phyloP scores from a whole-genome alignment of 2,797 vertebrate genomes.

The Trachops cirrhosus region DNA sequence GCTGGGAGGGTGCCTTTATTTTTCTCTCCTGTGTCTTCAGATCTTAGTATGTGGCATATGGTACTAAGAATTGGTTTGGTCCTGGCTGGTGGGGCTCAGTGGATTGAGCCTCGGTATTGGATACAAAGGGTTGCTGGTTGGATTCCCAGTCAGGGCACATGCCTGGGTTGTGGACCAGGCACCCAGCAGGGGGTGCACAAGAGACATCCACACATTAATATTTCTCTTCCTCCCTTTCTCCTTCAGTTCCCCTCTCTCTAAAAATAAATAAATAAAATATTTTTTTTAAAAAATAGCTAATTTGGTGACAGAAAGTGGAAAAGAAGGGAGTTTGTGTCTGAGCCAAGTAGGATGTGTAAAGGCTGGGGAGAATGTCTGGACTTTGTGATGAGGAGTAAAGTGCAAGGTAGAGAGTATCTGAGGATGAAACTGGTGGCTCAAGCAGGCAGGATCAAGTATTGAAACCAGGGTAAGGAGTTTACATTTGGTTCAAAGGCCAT shows the following conservation, averaged over 20 bases:
- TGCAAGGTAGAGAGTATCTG: background rate
- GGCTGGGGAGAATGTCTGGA: background rate
- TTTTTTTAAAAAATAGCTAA: too few relatives aligned
- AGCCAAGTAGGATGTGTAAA: background rate
- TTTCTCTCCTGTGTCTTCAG: background rate
- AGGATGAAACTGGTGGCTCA: too few relatives aligned
- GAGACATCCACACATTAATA: too few relatives aligned
- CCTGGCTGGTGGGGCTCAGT: too few relatives aligned
- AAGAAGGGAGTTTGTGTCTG: background rate
- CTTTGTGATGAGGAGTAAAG: background rate
- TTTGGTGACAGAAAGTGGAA: background rate
- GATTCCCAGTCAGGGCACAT: too few relatives aligned
- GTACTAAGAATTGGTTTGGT: background rate
- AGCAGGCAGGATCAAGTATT: background rate
- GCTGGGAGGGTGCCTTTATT: background rate
- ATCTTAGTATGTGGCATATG: background rate
- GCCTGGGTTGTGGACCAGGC: too few relatives aligned
- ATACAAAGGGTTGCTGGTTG: too few relatives aligned
- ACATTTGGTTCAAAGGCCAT: background rate
- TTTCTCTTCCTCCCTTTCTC: too few relatives aligned
- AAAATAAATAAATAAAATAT: too few relatives aligned
- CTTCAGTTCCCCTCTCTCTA: too few relatives aligned
- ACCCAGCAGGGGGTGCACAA: too few relatives aligned
- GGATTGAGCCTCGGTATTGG: too few relatives aligned
- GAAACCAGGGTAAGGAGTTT: background rate